Evolutionary conservation across 2,797 vertebrate species (phyloP).

Genomic region (Urosaurus nigricauda): DNA sequence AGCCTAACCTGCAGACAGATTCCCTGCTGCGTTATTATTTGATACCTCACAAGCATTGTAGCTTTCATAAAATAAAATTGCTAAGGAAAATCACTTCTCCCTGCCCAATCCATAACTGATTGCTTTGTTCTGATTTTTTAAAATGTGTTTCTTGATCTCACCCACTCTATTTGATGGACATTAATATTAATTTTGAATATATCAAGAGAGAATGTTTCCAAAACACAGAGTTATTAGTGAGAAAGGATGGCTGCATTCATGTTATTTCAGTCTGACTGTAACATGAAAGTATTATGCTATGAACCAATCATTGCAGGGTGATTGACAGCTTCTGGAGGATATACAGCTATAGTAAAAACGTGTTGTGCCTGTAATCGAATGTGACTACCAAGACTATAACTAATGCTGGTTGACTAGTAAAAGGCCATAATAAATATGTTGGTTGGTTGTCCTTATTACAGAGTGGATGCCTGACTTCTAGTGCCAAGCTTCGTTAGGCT

Average conservation of each 20-base stretch:
- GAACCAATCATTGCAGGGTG: conserved; percentile 45
- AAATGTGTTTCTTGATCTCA: conserved; percentile 31
- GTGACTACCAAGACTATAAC: conserved; percentile 60
- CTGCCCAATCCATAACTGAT: conserved; percentile 7
- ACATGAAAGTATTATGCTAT: conserved; percentile 23
- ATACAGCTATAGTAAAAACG: conserved; percentile 37
- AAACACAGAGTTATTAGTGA: conserved; percentile 29
- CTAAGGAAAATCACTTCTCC: conserved; percentile 45
- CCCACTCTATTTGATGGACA: not conserved
- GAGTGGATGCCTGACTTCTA: conserved; percentile 47
- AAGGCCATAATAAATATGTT: conserved; percentile 64
- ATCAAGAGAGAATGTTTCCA: conserved; percentile 15
- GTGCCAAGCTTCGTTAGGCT: conserved; percentile 57
- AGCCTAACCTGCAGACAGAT: not conserved
- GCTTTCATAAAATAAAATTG: conserved; percentile 42
- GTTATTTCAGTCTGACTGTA: conserved; percentile 4
- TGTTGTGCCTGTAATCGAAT: conserved; percentile 33
- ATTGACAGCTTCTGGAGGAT: not conserved
- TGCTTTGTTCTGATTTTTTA: conserved; percentile 33
- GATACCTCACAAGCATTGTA: not conserved
- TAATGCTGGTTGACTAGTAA: conserved; percentile 55
- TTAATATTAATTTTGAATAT: conserved; percentile 29
- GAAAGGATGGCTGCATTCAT: conserved; percentile 37
- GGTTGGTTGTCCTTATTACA: conserved; percentile 35
- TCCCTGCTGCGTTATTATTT: conserved; percentile 43